Conservation (phyloP, 2,888 invertebrate species). For the Euspilapteryx auroguttella region DNA sequence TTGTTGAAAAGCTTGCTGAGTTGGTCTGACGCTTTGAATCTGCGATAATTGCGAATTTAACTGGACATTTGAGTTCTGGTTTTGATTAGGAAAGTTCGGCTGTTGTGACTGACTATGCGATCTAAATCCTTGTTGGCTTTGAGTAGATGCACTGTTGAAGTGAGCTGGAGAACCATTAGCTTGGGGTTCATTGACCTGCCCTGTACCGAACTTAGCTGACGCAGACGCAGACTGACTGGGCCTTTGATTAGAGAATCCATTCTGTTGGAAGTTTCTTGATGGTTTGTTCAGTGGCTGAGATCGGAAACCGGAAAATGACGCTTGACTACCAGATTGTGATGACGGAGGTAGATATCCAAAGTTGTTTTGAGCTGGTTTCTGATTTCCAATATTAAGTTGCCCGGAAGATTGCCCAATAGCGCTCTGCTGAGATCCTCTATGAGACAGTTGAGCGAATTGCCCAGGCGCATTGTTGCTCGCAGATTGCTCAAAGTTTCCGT, state of each 20-base stretch:
- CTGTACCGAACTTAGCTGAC: conserved; percentile 7
- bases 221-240: conserved; percentile 4
- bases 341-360: background rate
- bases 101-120: too few relatives aligned
- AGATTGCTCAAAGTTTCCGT: background rate
- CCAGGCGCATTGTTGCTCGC: background rate
- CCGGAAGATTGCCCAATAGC: background rate
- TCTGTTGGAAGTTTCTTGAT: background rate
- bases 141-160: too few relatives aligned
- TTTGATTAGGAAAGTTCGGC: too few relatives aligned
- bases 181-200: conserved; percentile 6
- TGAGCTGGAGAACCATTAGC: too few relatives aligned
- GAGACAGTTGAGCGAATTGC: background rate
- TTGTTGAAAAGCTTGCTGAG: too few relatives aligned
- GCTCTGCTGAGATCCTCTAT: background rate
- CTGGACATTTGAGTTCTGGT: too few relatives aligned
- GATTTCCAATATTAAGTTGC: too few relatives aligned
- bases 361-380: background rate
- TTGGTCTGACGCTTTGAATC: too few relatives aligned
- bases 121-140: too few relatives aligned
- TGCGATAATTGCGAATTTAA: too few relatives aligned
- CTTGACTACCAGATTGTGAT: background rate
- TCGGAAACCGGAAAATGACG: background rate
- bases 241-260: background rate
- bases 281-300: background rate